These are phyloP conservation scores for Alcedo quadribrachys DNA, from an alignment of 2,797 vertebrate genomes.

Conservation along the genomic window DNA sequence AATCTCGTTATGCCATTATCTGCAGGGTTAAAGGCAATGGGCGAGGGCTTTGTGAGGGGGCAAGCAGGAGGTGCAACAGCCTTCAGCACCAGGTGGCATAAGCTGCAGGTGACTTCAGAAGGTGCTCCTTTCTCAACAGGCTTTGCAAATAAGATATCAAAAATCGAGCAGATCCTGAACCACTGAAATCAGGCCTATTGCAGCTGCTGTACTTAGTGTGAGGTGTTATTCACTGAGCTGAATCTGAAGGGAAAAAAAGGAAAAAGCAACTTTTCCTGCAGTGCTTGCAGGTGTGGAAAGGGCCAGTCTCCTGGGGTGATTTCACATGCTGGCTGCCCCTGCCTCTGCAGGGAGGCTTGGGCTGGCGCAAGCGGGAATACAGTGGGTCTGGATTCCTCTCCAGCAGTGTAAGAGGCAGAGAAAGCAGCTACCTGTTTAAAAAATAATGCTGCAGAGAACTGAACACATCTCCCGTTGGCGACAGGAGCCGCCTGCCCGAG, in stretches of 20 bases:
- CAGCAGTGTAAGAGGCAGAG: background rate
- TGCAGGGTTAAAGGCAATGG: background rate
- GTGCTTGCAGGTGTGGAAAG: background rate
- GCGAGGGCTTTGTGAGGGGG: background rate
- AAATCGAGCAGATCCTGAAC: background rate
- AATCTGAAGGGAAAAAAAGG: background rate
- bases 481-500: fast-evolving
- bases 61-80: background rate
- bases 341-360: background rate
- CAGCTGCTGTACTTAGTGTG: background rate
- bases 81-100: background rate
- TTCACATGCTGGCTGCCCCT: background rate
- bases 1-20: background rate
- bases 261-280: background rate
- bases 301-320: background rate
- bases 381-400: background rate
- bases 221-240: background rate
- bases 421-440: constrained; percentile 21
- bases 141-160: background rate
- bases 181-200: background rate
- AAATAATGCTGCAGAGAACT: background rate
- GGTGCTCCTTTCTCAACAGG: background rate
- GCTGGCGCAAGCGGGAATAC: background rate
- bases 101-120: background rate
- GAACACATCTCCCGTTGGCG: background rate